Percentiles rank a stretch among this genome's conserved stretches.
These are phyloP conservation scores for Noctua janthe DNA, from an alignment of 2,888 invertebrate species.

Conservation along the genomic window DNA sequence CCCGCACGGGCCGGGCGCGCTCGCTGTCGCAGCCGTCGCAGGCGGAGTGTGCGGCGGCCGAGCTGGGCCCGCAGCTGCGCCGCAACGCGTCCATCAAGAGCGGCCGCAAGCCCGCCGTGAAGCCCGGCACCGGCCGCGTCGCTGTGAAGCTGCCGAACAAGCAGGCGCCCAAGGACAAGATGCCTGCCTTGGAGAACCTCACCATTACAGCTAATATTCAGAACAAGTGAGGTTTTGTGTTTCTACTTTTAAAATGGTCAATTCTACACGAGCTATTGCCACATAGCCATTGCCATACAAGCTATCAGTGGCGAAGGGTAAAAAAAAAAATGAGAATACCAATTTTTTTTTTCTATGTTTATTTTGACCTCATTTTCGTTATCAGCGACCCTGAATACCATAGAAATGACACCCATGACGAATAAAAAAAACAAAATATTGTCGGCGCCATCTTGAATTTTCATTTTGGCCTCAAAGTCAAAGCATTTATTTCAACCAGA, in stretches of 20 bases:
- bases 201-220: constrained; percentile 81
- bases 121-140: constrained; percentile 61
- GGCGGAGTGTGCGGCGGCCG: constrained; percentile 72
- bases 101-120: constrained; percentile 68
- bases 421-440: too few species aligned
- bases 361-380: too few species aligned
- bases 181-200: constrained; percentile 84
- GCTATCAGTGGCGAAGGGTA: not conserved
- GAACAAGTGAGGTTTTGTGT: constrained; percentile 77
- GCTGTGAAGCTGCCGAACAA: constrained; percentile 61
- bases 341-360: too few species aligned
- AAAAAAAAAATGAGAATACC: too few species aligned
- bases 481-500: too few species aligned
- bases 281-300: not conserved
- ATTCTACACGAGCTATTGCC: not conserved
- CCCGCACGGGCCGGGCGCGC: constrained; percentile 78
- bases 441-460: too few species aligned
- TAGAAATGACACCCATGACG: too few species aligned
- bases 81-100: constrained; percentile 81
- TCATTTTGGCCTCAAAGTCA: too few species aligned
- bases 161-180: constrained; percentile 69
- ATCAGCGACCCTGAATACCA: too few species aligned
- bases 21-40: constrained; percentile 85
- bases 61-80: constrained; percentile 76
- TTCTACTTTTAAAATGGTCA: not conserved